phyloP scores from a whole-genome alignment of 2,888 invertebrate genomes.

The Eulithis prunata region DNA sequence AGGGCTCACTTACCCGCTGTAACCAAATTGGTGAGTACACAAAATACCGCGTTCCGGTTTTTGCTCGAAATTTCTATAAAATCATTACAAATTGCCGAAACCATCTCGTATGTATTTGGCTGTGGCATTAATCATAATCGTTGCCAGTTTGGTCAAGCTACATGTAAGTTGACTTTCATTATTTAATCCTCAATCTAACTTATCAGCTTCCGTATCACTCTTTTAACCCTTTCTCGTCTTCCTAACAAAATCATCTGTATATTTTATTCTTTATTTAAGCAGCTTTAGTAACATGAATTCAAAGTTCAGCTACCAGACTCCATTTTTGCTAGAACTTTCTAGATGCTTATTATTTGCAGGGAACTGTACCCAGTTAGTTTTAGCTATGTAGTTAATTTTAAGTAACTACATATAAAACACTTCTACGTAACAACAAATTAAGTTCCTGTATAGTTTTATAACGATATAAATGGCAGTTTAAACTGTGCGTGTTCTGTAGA shows the following conservation, averaged over 20 bases:
- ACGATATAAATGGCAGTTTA: too few species aligned
- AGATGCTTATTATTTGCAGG: too few species aligned
- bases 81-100: conserved; percentile 46
- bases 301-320: too few species aligned
- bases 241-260: not conserved
- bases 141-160: conserved; percentile 78
- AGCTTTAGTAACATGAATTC: too few species aligned
- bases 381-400: too few species aligned
- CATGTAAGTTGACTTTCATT: conserved; percentile 68
- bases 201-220: not conserved
- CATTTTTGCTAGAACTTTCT: too few species aligned
- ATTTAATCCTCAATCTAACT: conserved; percentile 20
- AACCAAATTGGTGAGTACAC: conserved; percentile 71
- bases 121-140: conserved; percentile 78
- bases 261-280: not conserved
- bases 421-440: too few species aligned
- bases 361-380: too few species aligned
- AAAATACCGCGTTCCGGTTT: conserved; percentile 57
- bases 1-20: conserved; percentile 66
- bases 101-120: conserved; percentile 74
- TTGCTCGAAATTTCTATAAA: conserved; percentile 27
- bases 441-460: too few species aligned
- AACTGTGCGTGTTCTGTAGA: too few species aligned
- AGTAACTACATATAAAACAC: too few species aligned
- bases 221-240: not conserved